phyloP scores from a whole-genome alignment of 2,888 invertebrate species.

The Agonopterix heracliana region DNA sequence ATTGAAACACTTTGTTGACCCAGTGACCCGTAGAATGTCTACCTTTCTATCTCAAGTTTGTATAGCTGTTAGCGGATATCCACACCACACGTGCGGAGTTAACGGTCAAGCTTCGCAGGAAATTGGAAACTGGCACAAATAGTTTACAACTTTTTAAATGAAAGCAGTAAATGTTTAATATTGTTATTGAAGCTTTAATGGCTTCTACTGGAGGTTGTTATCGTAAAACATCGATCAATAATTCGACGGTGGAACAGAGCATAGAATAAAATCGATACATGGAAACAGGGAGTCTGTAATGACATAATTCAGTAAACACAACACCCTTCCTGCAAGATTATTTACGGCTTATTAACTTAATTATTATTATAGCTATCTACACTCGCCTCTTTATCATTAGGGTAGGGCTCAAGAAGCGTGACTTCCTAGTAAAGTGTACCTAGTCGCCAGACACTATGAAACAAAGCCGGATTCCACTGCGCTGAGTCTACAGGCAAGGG shows the following conservation, averaged over 20 bases:
- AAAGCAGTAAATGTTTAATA: not conserved
- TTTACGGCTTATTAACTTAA: too few species aligned
- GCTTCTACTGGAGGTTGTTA: too few species aligned
- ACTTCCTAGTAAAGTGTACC: not conserved
- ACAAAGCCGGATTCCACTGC: conserved; percentile 13
- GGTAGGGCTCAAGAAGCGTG: not conserved
- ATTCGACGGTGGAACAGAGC: too few species aligned
- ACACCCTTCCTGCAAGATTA: too few species aligned
- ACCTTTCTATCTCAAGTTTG: conserved; percentile 40
- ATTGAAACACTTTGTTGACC: conserved; percentile 30
- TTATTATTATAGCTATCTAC: too few species aligned
- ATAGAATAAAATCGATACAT: too few species aligned
- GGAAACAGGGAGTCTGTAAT: too few species aligned
- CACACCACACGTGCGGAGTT: conserved; percentile 8
- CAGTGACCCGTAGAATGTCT: conserved; percentile 29
- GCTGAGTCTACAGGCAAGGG: conserved; percentile 7
- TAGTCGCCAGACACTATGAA: not conserved
- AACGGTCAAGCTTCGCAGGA: conserved; percentile 10
- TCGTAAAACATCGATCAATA: too few species aligned
- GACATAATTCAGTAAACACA: too few species aligned
- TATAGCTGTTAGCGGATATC: conserved; percentile 37
- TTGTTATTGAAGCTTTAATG: too few species aligned
- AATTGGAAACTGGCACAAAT: conserved; percentile 12
- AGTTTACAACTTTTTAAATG: not conserved
- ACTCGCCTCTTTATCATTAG: not conserved